Percentiles rank a stretch among this genome's conserved stretches.
Evolutionary conservation across 2,797 vertebrate genomes (phyloP).

Genomic region (Hemibagrus guttatus): DNA sequence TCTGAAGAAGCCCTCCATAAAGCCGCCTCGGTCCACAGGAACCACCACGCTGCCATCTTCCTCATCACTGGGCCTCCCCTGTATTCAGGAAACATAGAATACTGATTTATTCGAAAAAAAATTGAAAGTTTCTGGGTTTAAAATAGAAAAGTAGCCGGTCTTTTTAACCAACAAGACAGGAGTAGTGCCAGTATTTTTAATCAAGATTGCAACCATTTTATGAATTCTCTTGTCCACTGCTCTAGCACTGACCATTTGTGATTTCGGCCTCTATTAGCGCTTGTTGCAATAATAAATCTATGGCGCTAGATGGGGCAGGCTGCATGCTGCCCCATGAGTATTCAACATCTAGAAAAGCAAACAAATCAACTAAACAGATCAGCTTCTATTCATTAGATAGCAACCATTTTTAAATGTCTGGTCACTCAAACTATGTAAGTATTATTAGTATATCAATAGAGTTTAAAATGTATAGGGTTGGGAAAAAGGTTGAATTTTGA

Average conservation of each 20-base stretch:
- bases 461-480: background rate
- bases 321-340: background rate
- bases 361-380: background rate
- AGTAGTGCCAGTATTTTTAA: background rate
- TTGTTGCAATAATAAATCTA: background rate
- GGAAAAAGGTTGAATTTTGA: background rate
- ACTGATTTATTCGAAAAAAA: background rate
- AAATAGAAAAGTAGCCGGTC: too few species aligned
- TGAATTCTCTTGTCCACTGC: background rate
- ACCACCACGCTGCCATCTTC: slow-evolving; percentile 75
- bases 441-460: background rate
- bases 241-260: background rate
- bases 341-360: background rate
- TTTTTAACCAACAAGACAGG: background rate
- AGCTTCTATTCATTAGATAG: background rate
- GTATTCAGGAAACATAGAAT: slow-evolving; percentile 4
- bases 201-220: background rate
- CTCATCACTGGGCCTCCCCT: slow-evolving; percentile 80
- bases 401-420: background rate
- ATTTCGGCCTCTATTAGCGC: background rate
- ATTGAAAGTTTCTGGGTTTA: too few species aligned
- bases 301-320: background rate
- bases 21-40: slow-evolving; percentile 82
- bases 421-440: background rate
- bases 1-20: slow-evolving; percentile 93